Evolutionary conservation across 2,113 vertebrate species (phyloP), one percentile per base, ranked within the genome.

Genomic region (Cephalophus harveyi): DNA sequence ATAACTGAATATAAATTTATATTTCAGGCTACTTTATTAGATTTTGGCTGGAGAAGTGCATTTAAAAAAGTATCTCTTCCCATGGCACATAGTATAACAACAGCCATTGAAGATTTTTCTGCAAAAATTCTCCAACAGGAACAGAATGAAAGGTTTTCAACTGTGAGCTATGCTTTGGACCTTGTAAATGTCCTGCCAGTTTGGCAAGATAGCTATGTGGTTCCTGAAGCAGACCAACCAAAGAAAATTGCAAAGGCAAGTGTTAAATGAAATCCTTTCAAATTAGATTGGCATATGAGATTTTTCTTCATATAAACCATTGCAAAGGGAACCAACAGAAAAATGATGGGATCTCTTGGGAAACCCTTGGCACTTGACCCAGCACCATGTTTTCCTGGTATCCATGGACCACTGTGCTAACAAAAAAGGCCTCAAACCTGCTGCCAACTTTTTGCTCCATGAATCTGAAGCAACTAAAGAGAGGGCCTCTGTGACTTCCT

Each of bases 41-140:
- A 99, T 94, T 99, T 99, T 99, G 98, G 98, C 59, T 99, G 99
- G 99, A 99, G 99, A 98, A 99, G 98, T 97, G 99, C 99, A 1
- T 99, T 99, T 98, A 98, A 98, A 98, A 98, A 98, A 46, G 98
- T 99, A 46, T 99, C 99, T 46, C 99, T 98, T 97, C 99, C 99
- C 74, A 98, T 99, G 98, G 99, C 99, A 94, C 99, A 99, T 62
- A 99, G 99, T 97, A 90, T 99, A 96, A 99, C 99, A 98, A 98
- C 98, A 98, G 98, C 99, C 94, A 96, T 99, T 54, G 99, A 99
- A 98, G 99, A 99, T 67, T 98, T 99, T 98, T 99, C 99, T 91
- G 97, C 97, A 96, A 99, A 99, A 97, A 98, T 98, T 98, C 99
- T 99, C 91, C 99, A 99, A 60, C 98, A 99, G 93, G 99, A 99